Conservation (phyloP, 2,797 vertebrate species). For the Dipus sagitta region DNA sequence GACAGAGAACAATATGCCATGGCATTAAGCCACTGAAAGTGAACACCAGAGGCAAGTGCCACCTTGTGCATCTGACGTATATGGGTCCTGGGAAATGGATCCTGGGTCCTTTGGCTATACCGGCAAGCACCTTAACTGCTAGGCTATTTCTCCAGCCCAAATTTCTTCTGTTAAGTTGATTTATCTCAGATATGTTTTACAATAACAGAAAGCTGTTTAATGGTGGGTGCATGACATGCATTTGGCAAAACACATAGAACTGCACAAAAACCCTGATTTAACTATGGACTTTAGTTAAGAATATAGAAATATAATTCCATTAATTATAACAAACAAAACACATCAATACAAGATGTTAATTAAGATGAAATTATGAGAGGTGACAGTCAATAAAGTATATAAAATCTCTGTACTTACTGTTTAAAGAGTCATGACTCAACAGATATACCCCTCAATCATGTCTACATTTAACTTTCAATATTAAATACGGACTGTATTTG, state of each 20-base stretch:
- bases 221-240: not conserved
- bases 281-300: not conserved
- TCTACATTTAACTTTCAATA: constrained; percentile 12
- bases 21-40: too few relatives aligned
- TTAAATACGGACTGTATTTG: not conserved
- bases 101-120: too few relatives aligned
- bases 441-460: not conserved
- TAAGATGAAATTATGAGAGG: not conserved
- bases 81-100: too few relatives aligned
- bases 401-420: not conserved
- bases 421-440: not conserved
- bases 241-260: not conserved
- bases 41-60: too few relatives aligned
- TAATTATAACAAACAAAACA: not conserved
- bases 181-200: not conserved
- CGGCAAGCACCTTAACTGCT: too few relatives aligned
- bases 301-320: not conserved
- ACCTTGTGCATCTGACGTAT: too few relatives aligned
- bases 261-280: not conserved
- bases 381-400: too few relatives aligned
- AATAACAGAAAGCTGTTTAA: not conserved
- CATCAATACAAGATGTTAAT: not conserved
- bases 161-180: not conserved
- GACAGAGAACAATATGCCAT: too few relatives aligned
- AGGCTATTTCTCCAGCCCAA: too few relatives aligned